These are phyloP conservation scores for Ancistrus triradiatus DNA, from an alignment of 2,113 vertebrate species.

Conservation along the genomic window DNA sequence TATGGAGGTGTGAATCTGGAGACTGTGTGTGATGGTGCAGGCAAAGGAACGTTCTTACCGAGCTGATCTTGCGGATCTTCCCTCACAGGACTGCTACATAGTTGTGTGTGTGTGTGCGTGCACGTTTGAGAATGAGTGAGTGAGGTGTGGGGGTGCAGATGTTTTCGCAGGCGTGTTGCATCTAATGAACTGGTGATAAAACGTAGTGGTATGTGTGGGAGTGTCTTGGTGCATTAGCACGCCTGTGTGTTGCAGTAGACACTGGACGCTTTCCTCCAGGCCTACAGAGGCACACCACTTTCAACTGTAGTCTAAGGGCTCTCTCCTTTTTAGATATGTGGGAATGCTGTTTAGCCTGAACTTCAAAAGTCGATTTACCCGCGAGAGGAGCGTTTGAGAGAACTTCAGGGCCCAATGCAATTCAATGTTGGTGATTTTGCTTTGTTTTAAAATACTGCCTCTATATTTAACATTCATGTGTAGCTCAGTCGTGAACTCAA, in stretches of 20 bases:
- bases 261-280: slow-evolving; percentile 31
- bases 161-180: slow-evolving; percentile 18
- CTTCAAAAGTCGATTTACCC: slow-evolving; percentile 10
- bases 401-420: slow-evolving; percentile 51
- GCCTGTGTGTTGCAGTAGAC: slow-evolving; percentile 21
- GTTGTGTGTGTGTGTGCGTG: neutral
- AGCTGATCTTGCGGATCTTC: neutral
- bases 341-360: slow-evolving; percentile 19
- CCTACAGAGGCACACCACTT: slow-evolving; percentile 20
- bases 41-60: neutral
- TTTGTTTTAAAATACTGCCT: slow-evolving; percentile 60
- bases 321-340: slow-evolving; percentile 28
- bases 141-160: neutral
- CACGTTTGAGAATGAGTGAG: neutral
- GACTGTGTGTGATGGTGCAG: neutral
- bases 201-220: slow-evolving; percentile 2
- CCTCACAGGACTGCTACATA: neutral
- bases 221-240: neutral
- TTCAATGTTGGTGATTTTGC: slow-evolving; percentile 60
- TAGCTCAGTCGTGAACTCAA: slow-evolving; percentile 59
- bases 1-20: slow-evolving; percentile 28
- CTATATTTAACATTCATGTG: slow-evolving; percentile 63
- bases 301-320: slow-evolving; percentile 33
- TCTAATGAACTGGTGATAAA: slow-evolving; percentile 20
- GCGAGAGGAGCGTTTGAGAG: slow-evolving; percentile 15